phyloP scores from a whole-genome alignment of 2,113 vertebrate species.

The Grammomys surdaster region DNA sequence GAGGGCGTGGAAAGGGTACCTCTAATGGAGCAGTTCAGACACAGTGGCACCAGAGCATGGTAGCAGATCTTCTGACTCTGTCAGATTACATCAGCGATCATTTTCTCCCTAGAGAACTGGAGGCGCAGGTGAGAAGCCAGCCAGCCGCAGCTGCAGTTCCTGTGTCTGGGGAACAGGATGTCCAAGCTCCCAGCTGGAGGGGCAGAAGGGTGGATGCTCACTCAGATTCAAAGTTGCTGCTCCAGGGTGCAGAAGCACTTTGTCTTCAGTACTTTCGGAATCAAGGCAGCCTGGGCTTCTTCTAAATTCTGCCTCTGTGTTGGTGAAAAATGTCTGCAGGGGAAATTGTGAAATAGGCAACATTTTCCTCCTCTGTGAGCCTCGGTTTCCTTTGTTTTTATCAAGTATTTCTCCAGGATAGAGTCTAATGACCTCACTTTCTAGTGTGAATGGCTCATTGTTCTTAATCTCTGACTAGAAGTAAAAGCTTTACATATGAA shows the following conservation, averaged over 20 bases:
- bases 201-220: neutral
- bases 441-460: neutral
- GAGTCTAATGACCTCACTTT: neutral
- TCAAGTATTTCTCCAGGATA: neutral
- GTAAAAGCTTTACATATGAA: slow-evolving; percentile 20
- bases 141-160: neutral
- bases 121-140: neutral
- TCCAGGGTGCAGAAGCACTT: neutral
- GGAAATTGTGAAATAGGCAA: neutral
- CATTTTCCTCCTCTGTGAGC: neutral
- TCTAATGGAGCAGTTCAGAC: slow-evolving; percentile 24
- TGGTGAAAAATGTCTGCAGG: neutral
- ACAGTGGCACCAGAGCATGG: neutral
- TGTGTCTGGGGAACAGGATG: neutral
- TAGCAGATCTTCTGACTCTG: neutral
- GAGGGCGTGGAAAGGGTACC: neutral
- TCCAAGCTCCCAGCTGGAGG: neutral
- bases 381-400: neutral
- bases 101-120: slow-evolving; percentile 18
- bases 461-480: slow-evolving; percentile 35
- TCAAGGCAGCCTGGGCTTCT: neutral
- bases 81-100: neutral
- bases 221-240: neutral
- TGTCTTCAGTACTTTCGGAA: neutral
- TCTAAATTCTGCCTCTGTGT: neutral